Evolutionary conservation across 2,888 invertebrate genomes (phyloP), one percentile per base, ranked within the genome.

Genomic region (Dascillus cervinus): DNA sequence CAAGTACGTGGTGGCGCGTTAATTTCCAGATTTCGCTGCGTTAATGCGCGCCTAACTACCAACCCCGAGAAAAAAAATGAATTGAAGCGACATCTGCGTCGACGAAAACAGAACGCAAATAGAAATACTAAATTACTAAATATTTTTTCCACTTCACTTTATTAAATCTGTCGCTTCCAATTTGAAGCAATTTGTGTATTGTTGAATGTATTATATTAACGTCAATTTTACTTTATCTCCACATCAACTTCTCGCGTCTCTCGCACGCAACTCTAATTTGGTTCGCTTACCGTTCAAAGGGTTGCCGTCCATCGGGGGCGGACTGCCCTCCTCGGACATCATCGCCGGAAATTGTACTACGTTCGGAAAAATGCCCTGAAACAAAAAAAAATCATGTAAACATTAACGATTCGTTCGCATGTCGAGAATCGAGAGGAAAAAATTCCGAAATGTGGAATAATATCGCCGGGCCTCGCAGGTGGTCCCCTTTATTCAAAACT

Each of bases 361-460:
- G 49, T 60, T 66, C 34, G 64, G 56, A 46, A 70, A 65, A 47
- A 66, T 63, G 41, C 66, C 64, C 71, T 71, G 62, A 3, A 62
- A 62, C 29, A 47, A 37, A 47, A 46, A 43, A 22, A 22, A n/a
- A n/a, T n/a, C 5, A 13, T 11, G 5, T 22, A 22, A 22, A 12
- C 11, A 29, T 25, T 37, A 37, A 37, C 31, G 32, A 26, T 27
- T 23, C 21, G 17, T 22, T 37, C 29, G 37, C 37, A 37, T 37
- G 37, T 32, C 29, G 26, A 32, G 32, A 36, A 28, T 36, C 28
- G 29, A 36, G 28, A 21, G 26, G 29, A 32, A 30, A 17, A 30
- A 34, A 20, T 34, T 30, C 29, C 22, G 26, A 34, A 34, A 34
- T 34, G 22, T 30, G 34, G 34, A 34, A 34, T 30, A 33, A n/a